phyloP scores from a whole-genome alignment of 2,797 vertebrate species.

The Sebastes hopkinsi region DNA sequence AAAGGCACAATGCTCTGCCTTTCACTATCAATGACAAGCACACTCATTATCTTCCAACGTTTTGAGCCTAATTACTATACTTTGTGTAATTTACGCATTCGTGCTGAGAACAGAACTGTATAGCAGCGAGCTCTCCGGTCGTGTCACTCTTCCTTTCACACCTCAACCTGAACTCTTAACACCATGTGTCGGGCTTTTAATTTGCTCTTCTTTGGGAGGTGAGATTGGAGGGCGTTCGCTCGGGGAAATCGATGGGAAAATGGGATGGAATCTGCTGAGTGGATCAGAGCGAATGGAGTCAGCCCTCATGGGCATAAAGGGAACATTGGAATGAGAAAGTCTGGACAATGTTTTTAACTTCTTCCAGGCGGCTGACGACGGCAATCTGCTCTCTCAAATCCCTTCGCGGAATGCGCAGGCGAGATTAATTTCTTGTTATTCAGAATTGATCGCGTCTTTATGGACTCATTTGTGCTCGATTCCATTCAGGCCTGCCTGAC shows the following conservation, averaged over 20 bases:
- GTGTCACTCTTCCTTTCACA: constrained; percentile 30
- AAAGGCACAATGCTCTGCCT: neutral
- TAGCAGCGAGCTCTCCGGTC: constrained; percentile 13
- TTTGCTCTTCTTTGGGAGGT: constrained; percentile 70
- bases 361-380: constrained; percentile 62
- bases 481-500: constrained; percentile 14
- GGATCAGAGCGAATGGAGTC: constrained; percentile 68
- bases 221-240: constrained; percentile 65
- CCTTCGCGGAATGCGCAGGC: constrained; percentile 47
- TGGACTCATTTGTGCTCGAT: constrained; percentile 47
- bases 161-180: constrained; percentile 51
- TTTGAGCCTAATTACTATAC: constrained; percentile 49
- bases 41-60: constrained; percentile 30
- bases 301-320: constrained; percentile 66
- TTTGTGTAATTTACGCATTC: constrained; percentile 49
- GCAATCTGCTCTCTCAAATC: constrained; percentile 58
- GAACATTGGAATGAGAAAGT: constrained; percentile 73
- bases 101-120: constrained; percentile 40
- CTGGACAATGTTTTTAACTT: constrained; percentile 77
- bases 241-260: constrained; percentile 77
- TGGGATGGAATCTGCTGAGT: constrained; percentile 78
- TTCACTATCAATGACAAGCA: constrained; percentile 23
- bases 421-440: constrained; percentile 73
- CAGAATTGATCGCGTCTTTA: constrained; percentile 65
- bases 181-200: constrained; percentile 58